Base-by-base conservation (phyloP, 2,888 invertebrate genomes). In the Amblyteles armatorius region DNA sequence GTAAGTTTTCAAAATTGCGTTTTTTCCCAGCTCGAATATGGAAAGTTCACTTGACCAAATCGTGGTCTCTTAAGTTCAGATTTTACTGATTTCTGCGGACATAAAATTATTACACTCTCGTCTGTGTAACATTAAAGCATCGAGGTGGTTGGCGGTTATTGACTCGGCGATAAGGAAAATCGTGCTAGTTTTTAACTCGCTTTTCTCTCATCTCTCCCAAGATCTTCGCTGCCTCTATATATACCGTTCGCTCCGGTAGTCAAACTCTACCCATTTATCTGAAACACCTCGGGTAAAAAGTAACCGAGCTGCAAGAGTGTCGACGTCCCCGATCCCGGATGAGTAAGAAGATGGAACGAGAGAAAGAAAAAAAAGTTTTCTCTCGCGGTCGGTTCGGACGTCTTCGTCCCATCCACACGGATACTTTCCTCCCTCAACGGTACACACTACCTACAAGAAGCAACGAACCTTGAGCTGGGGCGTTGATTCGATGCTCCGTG, bases 231-330 rank as follows among this genome's bases (percentile, higher is more conserved):
- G 44, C 6, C 69, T 71, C 52, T n/a, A 11, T 36, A 11, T 71
- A 0, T 33, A 9, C 48, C 40, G 71, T 50, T 16, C 48, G 22
- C 57, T 74, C 36, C 68, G 52, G 79, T 86, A 85, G 80, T 85
- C 83, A 78, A 78, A 77, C 80, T 74, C 80, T 81, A 87, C 84
- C 83, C 73, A 86, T 86, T 86, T 87, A 60, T 72, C 73, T 65
- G 55, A 72, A 55, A 81, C 67, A 79, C 76, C 50, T 52, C 55
- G n/a, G 13, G n/a, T 55, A 11, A 57, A 68, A 55, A 57, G 36
- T 5, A 52, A 63, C 76, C 33, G 76, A 22, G 48, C 29, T 1
- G 50, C 68, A 55, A 50, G 50, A 76, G 63, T 44, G 57, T 68
- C 73, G 68, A 52, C 73, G 19, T 40, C 60, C 48, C 65, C 72